Percentiles rank a stretch among this genome's conserved stretches.
Evolutionary conservation across 2,888 invertebrate species (phyloP).

Genomic region (Acanthosoma haemorrhoidale): DNA sequence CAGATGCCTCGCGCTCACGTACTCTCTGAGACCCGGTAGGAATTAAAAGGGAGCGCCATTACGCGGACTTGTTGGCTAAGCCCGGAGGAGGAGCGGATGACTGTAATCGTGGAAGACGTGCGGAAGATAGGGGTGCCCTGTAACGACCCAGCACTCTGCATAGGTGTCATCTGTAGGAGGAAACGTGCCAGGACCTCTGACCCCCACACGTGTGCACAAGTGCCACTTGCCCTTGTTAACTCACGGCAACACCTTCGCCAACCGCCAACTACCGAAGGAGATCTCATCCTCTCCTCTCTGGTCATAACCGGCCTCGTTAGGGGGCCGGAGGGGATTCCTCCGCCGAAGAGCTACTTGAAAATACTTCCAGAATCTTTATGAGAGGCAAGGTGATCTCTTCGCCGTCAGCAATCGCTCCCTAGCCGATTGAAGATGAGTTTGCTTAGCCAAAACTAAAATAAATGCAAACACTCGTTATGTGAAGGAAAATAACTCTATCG

Average conservation of each 20-base stretch:
- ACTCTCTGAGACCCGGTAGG: not conserved
- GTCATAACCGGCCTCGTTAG: too few relatives aligned
- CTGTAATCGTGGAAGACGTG: constrained; percentile 10
- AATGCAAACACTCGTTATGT: too few relatives aligned
- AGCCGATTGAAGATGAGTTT: too few relatives aligned
- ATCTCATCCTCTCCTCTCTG: too few relatives aligned
- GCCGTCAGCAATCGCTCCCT: too few relatives aligned
- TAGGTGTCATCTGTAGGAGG: not conserved
- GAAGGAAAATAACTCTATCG: too few relatives aligned
- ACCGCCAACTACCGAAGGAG: not conserved
- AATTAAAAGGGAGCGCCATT: not conserved
- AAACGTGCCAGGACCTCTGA: not conserved
- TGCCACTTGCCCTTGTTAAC: not conserved
- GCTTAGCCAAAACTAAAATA: too few relatives aligned
- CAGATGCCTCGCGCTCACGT: not conserved
- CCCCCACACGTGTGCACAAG: not conserved
- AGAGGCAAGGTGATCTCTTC: too few relatives aligned
- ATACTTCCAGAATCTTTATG: too few relatives aligned
- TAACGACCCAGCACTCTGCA: constrained; percentile 4
- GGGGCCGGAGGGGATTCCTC: too few relatives aligned
- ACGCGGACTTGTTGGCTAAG: not conserved
- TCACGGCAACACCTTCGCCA: not conserved
- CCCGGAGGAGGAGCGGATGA: constrained; percentile 6
- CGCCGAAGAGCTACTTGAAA: too few relatives aligned
- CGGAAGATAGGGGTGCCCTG: too few relatives aligned